Percentiles rank a stretch among this genome's conserved stretches.
Evolutionary conservation across 2,113 vertebrate species (phyloP).

Genomic region (Thinocorus orbignyianus): DNA sequence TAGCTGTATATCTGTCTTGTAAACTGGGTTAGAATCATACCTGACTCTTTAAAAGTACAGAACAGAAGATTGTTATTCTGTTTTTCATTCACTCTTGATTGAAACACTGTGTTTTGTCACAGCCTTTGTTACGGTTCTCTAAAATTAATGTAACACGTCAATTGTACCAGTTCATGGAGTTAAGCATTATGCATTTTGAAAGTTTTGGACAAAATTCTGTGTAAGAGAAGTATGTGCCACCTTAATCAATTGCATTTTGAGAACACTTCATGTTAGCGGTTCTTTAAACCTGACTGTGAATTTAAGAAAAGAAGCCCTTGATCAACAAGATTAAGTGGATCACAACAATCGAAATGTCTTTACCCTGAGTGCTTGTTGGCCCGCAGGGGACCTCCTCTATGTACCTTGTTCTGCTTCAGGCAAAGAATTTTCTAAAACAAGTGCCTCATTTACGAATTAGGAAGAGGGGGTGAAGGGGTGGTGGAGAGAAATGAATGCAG

Average conservation of each 20-base stretch:
- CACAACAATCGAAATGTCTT: background rate
- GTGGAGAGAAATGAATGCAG: background rate
- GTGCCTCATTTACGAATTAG: background rate
- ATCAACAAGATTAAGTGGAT: constrained; percentile 2
- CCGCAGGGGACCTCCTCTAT: background rate
- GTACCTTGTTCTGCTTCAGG: background rate
- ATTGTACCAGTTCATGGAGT: background rate
- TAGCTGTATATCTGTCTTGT: background rate
- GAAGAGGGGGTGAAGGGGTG: background rate
- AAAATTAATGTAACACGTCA: background rate
- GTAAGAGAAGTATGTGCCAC: background rate
- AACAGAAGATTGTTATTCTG: background rate
- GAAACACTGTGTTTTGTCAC: background rate
- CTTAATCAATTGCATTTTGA: background rate
- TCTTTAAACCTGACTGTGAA: background rate
- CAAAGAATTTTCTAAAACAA: background rate
- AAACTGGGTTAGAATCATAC: background rate
- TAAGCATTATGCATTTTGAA: background rate
- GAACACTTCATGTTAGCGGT: background rate
- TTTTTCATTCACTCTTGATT: background rate
- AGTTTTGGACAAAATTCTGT: background rate
- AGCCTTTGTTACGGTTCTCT: background rate
- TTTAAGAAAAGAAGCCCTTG: background rate
- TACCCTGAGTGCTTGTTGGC: background rate
- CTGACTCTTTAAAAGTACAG: background rate